Evolutionary conservation across 2,797 vertebrate genomes (phyloP).

Genomic region (Ctenopoma kingsleyae): DNA sequence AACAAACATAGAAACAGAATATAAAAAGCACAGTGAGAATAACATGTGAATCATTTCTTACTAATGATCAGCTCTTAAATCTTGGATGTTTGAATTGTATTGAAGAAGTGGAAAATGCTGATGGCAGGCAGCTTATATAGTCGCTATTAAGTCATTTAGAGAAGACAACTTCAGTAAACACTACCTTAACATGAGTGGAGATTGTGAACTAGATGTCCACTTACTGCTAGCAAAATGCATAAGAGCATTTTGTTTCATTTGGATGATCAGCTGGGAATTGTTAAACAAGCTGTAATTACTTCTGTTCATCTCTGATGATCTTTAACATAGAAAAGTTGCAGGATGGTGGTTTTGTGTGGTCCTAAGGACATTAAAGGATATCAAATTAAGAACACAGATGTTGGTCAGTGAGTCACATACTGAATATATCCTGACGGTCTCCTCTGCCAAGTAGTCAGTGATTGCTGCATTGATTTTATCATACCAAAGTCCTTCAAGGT

Average conservation of each 20-base stretch:
- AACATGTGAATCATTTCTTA: too few relatives aligned
- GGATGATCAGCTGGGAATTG: too few relatives aligned
- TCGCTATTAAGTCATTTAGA: too few relatives aligned
- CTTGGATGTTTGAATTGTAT: too few relatives aligned
- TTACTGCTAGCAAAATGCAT: background rate
- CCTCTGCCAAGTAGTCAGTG: slow-evolving; percentile 33
- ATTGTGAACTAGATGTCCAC: background rate
- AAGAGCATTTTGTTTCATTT: background rate
- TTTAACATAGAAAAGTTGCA: background rate
- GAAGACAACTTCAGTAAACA: too few relatives aligned
- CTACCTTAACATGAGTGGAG: too few relatives aligned
- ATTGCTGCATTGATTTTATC: slow-evolving; percentile 53
- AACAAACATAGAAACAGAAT: too few relatives aligned
- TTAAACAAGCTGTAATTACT: background rate
- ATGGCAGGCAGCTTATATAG: too few relatives aligned
- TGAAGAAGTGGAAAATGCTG: too few relatives aligned
- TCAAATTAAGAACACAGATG: slow-evolving; percentile 43
- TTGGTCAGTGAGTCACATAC: slow-evolving; percentile 30
- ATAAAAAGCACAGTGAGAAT: too few relatives aligned
- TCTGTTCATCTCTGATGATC: slow-evolving; percentile 8
- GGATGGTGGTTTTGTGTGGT: background rate
- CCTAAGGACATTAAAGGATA: slow-evolving; percentile 11
- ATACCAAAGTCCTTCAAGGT: slow-evolving; percentile 28
- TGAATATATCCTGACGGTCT: slow-evolving; percentile 42
- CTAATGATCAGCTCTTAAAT: too few relatives aligned